Evolutionary conservation across 2,888 invertebrate genomes (phyloP).

Genomic region (Ormyrus nitidulus): DNA sequence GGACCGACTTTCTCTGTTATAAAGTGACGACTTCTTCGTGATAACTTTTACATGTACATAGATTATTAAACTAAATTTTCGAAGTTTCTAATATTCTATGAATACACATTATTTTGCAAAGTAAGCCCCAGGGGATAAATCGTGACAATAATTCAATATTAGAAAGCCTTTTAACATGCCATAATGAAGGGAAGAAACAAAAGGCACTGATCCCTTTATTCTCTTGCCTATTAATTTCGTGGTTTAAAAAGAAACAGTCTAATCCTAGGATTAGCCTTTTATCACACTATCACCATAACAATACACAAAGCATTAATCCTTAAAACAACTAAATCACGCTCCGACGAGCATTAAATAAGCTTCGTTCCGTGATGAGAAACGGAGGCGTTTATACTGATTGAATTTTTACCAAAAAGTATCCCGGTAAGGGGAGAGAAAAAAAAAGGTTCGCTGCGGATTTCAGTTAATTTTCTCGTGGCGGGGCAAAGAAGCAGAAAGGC

Average conservation of each 20-base stretch:
- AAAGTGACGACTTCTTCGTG: neutral
- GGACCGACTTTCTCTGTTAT: neutral
- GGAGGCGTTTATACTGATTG: neutral
- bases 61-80: conserved; percentile 6
- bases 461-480: conserved; percentile 40
- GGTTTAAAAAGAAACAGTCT: conserved; percentile 38
- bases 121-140: conserved; percentile 42
- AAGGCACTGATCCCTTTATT: conserved; percentile 43
- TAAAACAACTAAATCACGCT: no score
- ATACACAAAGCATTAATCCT: no score
- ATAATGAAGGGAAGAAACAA: conserved; percentile 53
- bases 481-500: conserved; percentile 11
- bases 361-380: no score
- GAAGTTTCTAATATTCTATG: conserved; percentile 48
- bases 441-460: conserved; percentile 19
- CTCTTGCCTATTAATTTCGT: neutral
- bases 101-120: conserved; percentile 48
- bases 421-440: conserved; percentile 20
- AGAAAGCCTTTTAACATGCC: conserved; percentile 45
- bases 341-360: no score
- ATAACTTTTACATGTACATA: neutral
- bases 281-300: no score
- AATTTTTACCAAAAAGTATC: conserved; percentile 30
- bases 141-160: conserved; percentile 52
- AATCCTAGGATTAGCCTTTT: conserved; percentile 24